These are phyloP conservation scores for Trichogramma dendrolimi DNA, from an alignment of 2,888 invertebrate species.

Conservation along the genomic window DNA sequence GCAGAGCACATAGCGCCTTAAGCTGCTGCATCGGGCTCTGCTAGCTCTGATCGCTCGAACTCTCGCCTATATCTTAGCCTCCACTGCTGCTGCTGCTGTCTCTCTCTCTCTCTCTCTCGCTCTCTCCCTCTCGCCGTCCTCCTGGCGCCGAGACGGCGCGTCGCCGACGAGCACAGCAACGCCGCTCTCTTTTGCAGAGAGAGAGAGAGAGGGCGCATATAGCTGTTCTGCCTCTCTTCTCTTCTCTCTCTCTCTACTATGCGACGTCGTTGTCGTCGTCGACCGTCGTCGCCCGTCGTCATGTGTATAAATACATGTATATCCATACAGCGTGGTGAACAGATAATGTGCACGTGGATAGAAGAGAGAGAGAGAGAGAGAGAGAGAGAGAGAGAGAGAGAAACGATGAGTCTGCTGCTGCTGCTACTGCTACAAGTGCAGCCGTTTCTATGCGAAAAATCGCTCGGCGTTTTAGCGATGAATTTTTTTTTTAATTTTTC, in stretches of 20 bases:
- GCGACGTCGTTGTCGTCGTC: slow-evolving; percentile 19
- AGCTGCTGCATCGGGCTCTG: no score
- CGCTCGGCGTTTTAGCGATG: no score
- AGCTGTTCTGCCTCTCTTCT: slow-evolving; percentile 1
- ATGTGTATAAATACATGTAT: no score
- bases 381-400: slow-evolving; percentile 1
- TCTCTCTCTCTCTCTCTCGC: background rate
- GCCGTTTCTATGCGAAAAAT: background rate
- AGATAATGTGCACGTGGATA: background rate
- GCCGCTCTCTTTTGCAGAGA: slow-evolving; percentile 23
- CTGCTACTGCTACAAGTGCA: background rate
- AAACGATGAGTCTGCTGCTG: background rate
- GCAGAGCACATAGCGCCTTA: slow-evolving; percentile 2
- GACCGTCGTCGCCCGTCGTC: no score
- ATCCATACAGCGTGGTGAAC: no score
- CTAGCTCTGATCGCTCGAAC: background rate
- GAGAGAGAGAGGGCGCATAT: no score
- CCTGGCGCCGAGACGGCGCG: slow-evolving; percentile 51
- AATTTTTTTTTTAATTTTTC: no score
- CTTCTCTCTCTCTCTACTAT: slow-evolving; percentile 15
- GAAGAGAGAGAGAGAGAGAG: background rate
- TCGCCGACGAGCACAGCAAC: slow-evolving; percentile 42
- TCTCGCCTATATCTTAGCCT: no score
- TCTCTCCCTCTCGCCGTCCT: slow-evolving; percentile 36
- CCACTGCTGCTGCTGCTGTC: no score